Evolutionary conservation across 2,113 vertebrate species (phyloP).

Genomic region (Leucoraja erinaceus): DNA sequence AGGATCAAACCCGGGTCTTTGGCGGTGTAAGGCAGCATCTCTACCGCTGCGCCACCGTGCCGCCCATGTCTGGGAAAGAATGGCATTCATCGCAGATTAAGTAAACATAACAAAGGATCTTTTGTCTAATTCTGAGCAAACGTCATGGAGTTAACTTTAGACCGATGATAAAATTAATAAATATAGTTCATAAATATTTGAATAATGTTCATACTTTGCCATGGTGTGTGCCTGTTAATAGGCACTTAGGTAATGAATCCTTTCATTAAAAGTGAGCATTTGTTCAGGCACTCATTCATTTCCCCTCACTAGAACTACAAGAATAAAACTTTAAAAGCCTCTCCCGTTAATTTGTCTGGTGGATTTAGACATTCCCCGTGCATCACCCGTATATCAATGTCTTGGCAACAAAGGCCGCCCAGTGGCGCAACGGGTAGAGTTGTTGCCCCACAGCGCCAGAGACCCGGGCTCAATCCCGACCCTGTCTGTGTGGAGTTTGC

Average conservation of each 20-base stretch:
- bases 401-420: not conserved
- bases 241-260: not conserved
- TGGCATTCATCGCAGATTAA: not conserved
- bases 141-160: not conserved
- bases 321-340: not conserved
- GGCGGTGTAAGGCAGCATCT: too few relatives aligned
- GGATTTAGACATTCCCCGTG: not conserved
- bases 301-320: not conserved
- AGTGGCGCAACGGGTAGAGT: too few relatives aligned
- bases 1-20: too few relatives aligned
- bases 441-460: too few relatives aligned
- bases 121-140: not conserved
- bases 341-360: not conserved
- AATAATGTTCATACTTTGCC: not conserved
- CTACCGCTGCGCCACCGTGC: too few relatives aligned
- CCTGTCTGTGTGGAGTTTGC: too few relatives aligned
- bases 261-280: conserved; percentile 6
- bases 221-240: not conserved
- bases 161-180: not conserved
- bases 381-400: not conserved
- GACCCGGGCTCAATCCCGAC: too few relatives aligned
- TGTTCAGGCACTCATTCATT: not conserved
- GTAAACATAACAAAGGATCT: not conserved
- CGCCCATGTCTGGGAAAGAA: not conserved
- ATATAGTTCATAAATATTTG: conserved; percentile 14